Conservation (phyloP, 2,888 invertebrate species). For the Parasteatoda lunata region DNA sequence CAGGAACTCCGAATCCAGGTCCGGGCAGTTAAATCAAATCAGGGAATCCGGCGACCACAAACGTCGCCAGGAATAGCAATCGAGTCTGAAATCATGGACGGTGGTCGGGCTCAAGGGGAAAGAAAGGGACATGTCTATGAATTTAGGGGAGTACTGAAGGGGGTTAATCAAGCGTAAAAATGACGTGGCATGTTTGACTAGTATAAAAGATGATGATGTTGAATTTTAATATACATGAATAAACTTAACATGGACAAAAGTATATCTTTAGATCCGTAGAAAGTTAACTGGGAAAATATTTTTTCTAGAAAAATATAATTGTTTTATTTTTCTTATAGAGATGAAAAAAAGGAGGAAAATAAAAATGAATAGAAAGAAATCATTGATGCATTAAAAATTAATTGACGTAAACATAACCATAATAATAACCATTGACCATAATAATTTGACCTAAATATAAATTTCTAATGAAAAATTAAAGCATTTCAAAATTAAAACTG, state of each 20-base stretch:
- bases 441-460: too few species aligned
- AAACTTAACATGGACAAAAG: neutral
- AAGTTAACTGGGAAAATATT: too few species aligned
- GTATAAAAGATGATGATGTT: constrained; percentile 1
- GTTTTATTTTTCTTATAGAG: too few species aligned
- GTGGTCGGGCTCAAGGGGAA: neutral
- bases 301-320: too few species aligned
- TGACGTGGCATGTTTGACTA: constrained; percentile 21
- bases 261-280: neutral
- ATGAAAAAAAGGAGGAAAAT: too few species aligned
- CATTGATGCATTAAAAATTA: too few species aligned
- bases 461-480: too few species aligned
- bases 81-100: constrained; percentile 16
- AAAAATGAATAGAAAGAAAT: too few species aligned
- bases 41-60: constrained; percentile 5
- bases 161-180: constrained; percentile 38
- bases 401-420: too few species aligned
- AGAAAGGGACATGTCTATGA: constrained; percentile 37
- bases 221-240: neutral
- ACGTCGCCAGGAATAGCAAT: constrained; percentile 47
- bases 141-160: constrained; percentile 12
- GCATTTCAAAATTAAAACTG: too few species aligned
- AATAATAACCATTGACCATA: too few species aligned
- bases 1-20: constrained; percentile 10
- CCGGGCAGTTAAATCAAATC: constrained; percentile 56